Evolutionary conservation across 30 jellyfish, hydroid and myxozoan genomes (phyloP), one percentile per base, ranked within the genome.

Genomic region (Clytia hemisphaerica): DNA sequence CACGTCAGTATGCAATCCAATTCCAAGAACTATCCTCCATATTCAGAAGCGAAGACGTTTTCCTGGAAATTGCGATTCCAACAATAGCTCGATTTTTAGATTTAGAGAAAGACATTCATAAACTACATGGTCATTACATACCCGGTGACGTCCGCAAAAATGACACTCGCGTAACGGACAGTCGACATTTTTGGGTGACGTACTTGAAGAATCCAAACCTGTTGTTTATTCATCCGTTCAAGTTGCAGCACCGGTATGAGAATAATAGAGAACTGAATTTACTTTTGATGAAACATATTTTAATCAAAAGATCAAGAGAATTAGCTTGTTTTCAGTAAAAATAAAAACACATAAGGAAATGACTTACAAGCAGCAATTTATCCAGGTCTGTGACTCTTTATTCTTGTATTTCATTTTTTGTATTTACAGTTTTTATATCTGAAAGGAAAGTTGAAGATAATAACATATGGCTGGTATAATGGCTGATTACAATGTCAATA

Each of bases 91-190:
- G 94, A 24, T 88, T 73, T 57, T 42, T 88, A 1, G 77, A 50
- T 4, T 47, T 6, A 16, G 64, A 82, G 27, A 45, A 65, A 0
- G 94, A 88, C 60, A 54, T 88, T 15, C 45, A 76, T 2, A 75
- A 88, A 1, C 33, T 88, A 32, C 73, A 88, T 46, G 97, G 97
- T 4, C 32, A 60, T 57, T 88, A 88, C 49, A 42, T 88, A 47
- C 97, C 97, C 10, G 97, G 97, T 2, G 93, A 88, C 66, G 97
- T 88, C 21, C 53, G 93, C 42, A 88, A 88, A 64, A 76, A 76
- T 29, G 97, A 88, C 54, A 80, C 92, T 2, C 93, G 94, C 9
- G 97, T 88, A 15, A 76, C 82, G 4, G 97, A 88, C 61, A 88
- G 97, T 53, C 65, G 97, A 72, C 75, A 79, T 65, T 88, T 88